These are phyloP conservation scores for Chrysolina haemoptera DNA, from an alignment of 2,888 invertebrate genomes.

Conservation along the genomic window DNA sequence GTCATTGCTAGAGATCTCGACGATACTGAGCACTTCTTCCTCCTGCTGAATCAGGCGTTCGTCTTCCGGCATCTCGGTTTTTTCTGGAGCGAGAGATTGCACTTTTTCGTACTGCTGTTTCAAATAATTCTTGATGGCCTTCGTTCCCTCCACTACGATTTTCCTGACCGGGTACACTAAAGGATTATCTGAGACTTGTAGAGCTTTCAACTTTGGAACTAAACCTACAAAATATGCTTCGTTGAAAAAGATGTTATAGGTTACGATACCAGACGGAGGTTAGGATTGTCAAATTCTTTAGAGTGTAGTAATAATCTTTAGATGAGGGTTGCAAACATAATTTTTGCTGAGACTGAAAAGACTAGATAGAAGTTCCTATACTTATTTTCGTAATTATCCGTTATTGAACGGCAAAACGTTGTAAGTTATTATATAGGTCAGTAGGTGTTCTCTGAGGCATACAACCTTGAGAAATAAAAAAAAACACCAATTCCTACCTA, in stretches of 20 bases:
- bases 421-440: too few species aligned
- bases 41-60: conserved; percentile 20
- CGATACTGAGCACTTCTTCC: conserved; percentile 24
- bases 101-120: conserved; percentile 59
- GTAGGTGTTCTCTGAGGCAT: too few species aligned
- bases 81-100: background rate
- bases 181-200: conserved; percentile 77
- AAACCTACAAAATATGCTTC: conserved; percentile 66
- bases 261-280: too few species aligned
- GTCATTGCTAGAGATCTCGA: conserved; percentile 29
- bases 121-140: conserved; percentile 61
- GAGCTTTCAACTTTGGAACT: conserved; percentile 73
- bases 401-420: too few species aligned
- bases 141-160: conserved; percentile 72
- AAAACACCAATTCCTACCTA: too few species aligned
- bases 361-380: too few species aligned
- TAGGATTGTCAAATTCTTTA: too few species aligned
- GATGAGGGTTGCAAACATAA: too few species aligned
- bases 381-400: too few species aligned
- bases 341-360: too few species aligned
- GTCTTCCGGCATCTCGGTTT: background rate
- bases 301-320: too few species aligned
- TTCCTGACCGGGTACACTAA: conserved; percentile 74
- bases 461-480: too few species aligned
- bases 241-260: background rate